Conservation (phyloP, 2,113 vertebrate genomes). For the Numenius arquata region DNA sequence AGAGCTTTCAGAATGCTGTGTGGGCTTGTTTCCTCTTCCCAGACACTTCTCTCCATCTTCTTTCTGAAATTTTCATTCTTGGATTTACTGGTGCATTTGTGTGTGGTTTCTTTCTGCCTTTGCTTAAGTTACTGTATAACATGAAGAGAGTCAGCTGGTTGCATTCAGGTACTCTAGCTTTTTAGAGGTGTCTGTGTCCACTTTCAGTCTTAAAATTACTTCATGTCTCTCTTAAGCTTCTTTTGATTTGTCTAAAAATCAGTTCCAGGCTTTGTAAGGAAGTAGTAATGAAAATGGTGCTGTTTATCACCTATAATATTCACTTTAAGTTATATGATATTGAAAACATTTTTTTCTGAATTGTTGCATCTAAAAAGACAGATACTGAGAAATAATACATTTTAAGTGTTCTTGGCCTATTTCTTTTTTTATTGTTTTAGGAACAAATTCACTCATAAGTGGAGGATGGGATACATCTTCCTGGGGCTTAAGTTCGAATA, state of each 20-base stretch:
- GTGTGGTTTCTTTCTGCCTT: not conserved
- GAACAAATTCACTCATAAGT: conserved; percentile 77
- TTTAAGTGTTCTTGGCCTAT: not conserved
- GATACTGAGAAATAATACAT: not conserved
- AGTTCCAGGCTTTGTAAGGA: not conserved
- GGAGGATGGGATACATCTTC: conserved; percentile 92
- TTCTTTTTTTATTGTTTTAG: conserved; percentile 26
- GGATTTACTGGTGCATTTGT: not conserved
- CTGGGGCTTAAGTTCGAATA: conserved; percentile 85
- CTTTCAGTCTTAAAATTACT: not conserved
- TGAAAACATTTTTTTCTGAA: not conserved
- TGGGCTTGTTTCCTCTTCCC: not conserved
- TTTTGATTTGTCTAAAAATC: not conserved
- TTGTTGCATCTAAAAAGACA: not conserved
- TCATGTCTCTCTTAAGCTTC: not conserved
- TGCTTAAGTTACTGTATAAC: not conserved
- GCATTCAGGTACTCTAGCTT: not conserved
- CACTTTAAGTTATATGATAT: not conserved
- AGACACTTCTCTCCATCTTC: not conserved
- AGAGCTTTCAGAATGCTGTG: not conserved
- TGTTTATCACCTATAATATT: not conserved
- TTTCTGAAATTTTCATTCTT: not conserved
- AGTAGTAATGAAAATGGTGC: not conserved
- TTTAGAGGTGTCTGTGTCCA: not conserved
- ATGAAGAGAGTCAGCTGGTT: not conserved